These are phyloP conservation scores for Parazoanthus darwini DNA, from an alignment of 92 coral and sea anemone species.

Conservation along the genomic window DNA sequence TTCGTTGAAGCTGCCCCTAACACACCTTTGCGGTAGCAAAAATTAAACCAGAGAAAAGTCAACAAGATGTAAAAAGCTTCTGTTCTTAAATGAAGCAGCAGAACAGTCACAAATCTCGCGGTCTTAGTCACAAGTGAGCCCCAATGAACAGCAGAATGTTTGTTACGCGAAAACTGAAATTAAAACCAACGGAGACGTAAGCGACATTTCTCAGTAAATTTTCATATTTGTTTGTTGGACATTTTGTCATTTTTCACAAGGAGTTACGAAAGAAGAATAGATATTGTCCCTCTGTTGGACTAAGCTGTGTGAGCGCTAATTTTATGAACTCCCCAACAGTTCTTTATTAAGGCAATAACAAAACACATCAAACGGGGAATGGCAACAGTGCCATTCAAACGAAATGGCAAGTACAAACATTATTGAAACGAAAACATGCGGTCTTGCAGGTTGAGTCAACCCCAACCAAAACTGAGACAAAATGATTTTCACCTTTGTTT, in stretches of 20 bases:
- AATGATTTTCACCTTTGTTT: background rate
- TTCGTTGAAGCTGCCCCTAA: too few relatives aligned
- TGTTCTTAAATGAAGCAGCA: too few relatives aligned
- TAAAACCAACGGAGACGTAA: background rate
- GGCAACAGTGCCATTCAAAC: constrained; percentile 40
- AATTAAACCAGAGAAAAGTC: too few relatives aligned
- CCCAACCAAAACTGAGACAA: background rate
- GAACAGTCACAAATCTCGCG: too few relatives aligned
- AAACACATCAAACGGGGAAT: constrained; percentile 40
- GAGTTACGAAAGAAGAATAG: constrained; percentile 14
- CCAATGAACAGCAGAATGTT: too few relatives aligned
- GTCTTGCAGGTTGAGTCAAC: constrained; percentile 24
- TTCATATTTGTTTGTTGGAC: constrained; percentile 24
- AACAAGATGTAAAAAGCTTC: too few relatives aligned
- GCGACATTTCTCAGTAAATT: background rate
- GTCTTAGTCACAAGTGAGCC: too few relatives aligned
- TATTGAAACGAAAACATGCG: constrained; percentile 22
- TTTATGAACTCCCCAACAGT: constrained; percentile 34
- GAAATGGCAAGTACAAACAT: constrained; percentile 26
- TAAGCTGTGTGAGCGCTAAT: constrained; percentile 8
- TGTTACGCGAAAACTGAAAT: too few relatives aligned
- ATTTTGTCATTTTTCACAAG: constrained; percentile 15
- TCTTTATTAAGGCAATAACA: constrained; percentile 38
- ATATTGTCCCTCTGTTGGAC: constrained; percentile 13
- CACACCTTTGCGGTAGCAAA: too few relatives aligned